Evolutionary conservation across 1,140 invertebrate species (phyloP).

Genomic region (Caenorhabditis remanei): DNA sequence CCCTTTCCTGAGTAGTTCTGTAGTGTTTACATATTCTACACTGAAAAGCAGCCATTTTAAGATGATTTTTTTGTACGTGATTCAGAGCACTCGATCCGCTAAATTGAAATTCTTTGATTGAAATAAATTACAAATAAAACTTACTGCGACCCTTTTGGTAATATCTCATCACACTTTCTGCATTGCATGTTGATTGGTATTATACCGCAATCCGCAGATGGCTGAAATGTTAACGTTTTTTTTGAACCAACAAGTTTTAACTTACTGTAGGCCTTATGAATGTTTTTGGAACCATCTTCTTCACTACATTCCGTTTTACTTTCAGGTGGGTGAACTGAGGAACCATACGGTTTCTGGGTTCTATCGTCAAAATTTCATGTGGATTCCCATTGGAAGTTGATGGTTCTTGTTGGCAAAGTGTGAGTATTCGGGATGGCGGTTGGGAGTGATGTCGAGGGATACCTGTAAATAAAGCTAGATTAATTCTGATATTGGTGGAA

Average conservation of each 20-base stretch:
- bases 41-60: conserved; percentile 63
- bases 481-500: too few species aligned
- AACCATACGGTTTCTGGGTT: neutral
- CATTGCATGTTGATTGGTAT: conserved; percentile 52
- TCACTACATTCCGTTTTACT: conserved; percentile 15
- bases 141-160: conserved; percentile 48
- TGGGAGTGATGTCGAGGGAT: neutral
- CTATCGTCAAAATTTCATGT: neutral
- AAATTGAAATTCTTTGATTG: neutral
- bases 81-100: conserved; percentile 48
- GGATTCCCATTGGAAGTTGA: neutral
- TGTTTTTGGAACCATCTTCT: neutral
- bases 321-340: neutral
- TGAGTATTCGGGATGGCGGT: neutral
- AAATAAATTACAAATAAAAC: neutral
- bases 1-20: conserved; percentile 59
- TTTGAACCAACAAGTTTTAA: neutral
- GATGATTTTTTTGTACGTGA: conserved; percentile 60
- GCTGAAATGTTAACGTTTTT: conserved; percentile 1
- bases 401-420: conserved; percentile 9
- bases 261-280: neutral
- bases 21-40: conserved; percentile 63
- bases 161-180: conserved; percentile 57
- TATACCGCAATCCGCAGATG: conserved; percentile 22
- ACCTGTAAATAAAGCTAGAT: neutral